phyloP scores from a whole-genome alignment of 2,797 vertebrate species.

The Mormyrops boulengeri region DNA sequence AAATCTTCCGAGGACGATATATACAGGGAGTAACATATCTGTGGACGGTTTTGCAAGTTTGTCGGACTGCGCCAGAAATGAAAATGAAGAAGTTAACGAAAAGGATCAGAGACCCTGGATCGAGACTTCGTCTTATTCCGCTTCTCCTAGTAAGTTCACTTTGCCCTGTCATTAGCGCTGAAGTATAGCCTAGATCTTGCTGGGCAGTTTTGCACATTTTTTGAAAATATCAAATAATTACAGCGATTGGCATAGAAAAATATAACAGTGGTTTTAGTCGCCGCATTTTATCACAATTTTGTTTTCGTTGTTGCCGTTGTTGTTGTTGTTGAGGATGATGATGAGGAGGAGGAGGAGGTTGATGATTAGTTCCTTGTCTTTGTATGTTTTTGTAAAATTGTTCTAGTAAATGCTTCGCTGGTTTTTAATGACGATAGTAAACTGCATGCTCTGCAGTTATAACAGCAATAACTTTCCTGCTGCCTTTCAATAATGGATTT shows the following conservation, averaged over 20 bases:
- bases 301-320: not conserved
- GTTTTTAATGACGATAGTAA: not conserved
- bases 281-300: not conserved
- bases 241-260: not conserved
- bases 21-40: constrained; percentile 54
- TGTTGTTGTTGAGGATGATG: no score
- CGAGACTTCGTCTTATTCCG: constrained; percentile 57
- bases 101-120: constrained; percentile 70
- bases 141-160: constrained; percentile 69
- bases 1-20: constrained; percentile 64
- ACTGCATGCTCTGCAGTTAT: not conserved
- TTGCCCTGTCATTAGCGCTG: not conserved
- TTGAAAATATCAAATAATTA: not conserved
- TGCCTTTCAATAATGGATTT: not conserved
- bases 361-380: not conserved
- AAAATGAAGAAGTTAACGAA: constrained; percentile 61
- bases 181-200: not conserved
- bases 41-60: constrained; percentile 52
- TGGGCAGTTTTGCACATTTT: not conserved
- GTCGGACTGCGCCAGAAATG: constrained; percentile 54
- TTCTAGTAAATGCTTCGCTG: not conserved
- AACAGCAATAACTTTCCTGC: not conserved
- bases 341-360: not conserved
- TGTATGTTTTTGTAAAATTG: not conserved
- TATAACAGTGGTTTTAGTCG: not conserved